A percentile compares a stretch with the other conserved stretches of the same genome.
These are phyloP conservation scores for Drosophila bocki DNA, from an alignment of 1,140 invertebrate species.

Conservation along the genomic window DNA sequence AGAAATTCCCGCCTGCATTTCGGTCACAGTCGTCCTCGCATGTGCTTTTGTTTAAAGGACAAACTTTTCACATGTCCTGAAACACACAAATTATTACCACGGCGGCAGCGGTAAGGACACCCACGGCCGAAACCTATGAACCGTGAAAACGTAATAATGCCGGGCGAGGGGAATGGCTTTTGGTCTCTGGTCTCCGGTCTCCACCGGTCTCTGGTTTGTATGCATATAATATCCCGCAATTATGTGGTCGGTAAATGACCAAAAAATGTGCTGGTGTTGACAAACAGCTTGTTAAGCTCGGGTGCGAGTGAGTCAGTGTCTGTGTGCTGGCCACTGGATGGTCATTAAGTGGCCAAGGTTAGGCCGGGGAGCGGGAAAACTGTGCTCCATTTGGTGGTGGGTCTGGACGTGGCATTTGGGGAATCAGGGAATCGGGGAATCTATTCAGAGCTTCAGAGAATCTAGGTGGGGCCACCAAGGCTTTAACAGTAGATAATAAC, in stretches of 20 bases:
- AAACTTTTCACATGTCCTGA: conserved; percentile 72
- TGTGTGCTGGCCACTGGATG: conserved; percentile 68
- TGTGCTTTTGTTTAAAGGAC: conserved; percentile 71
- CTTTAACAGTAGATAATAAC: conserved; percentile 4
- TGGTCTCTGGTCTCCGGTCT: conserved; percentile 21
- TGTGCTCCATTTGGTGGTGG: conserved; percentile 9
- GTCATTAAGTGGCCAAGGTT: conserved; percentile 78
- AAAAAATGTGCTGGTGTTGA: conserved; percentile 83
- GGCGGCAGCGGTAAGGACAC: conserved; percentile 34
- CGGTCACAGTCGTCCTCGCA: conserved; percentile 14
- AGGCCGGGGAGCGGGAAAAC: conserved; percentile 30
- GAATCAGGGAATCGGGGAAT: conserved; percentile 8
- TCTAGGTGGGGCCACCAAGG: conserved; percentile 1
- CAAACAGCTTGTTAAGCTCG: conserved; percentile 77
- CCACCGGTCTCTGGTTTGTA: conserved; percentile 34
- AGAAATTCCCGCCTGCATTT: conserved; percentile 26
- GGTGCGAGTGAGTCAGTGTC: conserved; percentile 33
- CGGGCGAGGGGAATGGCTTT: conserved; percentile 17
- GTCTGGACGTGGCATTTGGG: conserved; percentile 6
- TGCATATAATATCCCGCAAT: conserved; percentile 81
- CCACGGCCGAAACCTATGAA: conserved; percentile 76
- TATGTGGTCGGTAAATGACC: conserved; percentile 82
- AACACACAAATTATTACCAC: conserved; percentile 64
- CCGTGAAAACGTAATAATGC: conserved; percentile 80
- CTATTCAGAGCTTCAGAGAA: not conserved